Evolutionary conservation across 2,113 vertebrate genomes (phyloP).

Genomic region (Cyphomyrus plagiostoma): DNA sequence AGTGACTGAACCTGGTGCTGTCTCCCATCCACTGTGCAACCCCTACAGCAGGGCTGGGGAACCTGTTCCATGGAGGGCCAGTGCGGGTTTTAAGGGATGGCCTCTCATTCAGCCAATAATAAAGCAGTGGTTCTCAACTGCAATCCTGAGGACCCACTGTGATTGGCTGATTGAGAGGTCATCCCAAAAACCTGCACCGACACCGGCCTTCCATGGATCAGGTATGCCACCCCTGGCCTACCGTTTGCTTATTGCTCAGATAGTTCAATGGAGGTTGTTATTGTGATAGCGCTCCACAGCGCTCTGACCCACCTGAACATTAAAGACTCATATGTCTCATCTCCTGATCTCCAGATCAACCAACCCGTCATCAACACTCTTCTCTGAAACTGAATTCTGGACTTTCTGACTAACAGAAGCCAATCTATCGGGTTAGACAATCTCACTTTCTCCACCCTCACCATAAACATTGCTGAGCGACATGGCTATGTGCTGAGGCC

Average conservation of each 20-base stretch:
- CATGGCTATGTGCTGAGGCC: neutral
- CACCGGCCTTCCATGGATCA: no score
- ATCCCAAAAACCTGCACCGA: no score
- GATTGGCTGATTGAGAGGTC: no score
- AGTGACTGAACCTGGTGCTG: neutral
- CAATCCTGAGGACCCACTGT: no score
- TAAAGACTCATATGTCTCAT: neutral
- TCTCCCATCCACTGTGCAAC: neutral
- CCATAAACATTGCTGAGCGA: neutral
- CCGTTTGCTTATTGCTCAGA: neutral
- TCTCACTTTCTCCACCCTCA: neutral
- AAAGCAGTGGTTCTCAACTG: no score
- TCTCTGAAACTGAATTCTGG: neutral
- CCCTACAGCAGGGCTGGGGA: neutral
- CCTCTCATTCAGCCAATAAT: no score
- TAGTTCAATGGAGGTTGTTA: neutral
- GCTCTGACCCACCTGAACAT: neutral
- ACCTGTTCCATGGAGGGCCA: no score
- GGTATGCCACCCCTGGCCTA: no score
- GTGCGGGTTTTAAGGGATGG: no score
- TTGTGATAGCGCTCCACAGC: neutral
- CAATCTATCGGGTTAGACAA: neutral
- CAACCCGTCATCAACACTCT: neutral
- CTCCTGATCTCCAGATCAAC: neutral
- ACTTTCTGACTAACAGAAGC: neutral